phyloP scores from a whole-genome alignment of 2,797 vertebrate genomes.

The Protosalanx chinensis region DNA sequence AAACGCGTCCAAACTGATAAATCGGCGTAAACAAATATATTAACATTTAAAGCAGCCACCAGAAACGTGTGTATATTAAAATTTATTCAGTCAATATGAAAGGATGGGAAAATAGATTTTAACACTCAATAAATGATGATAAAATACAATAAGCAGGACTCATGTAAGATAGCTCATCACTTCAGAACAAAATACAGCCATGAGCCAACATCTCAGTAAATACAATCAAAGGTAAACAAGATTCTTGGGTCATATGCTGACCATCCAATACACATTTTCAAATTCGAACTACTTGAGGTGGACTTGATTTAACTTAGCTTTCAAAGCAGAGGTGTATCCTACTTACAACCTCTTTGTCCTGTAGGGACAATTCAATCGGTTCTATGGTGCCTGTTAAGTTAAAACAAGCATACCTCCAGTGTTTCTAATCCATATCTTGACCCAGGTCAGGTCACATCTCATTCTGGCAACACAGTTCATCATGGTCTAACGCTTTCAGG shows the following conservation, averaged over 20 bases:
- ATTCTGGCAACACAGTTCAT: background rate
- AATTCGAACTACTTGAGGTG: background rate
- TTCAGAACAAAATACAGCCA: slow-evolving; percentile 19
- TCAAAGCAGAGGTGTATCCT: background rate
- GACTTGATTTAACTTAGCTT: slow-evolving; percentile 4
- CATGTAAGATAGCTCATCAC: slow-evolving; percentile 14
- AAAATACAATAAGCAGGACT: slow-evolving; percentile 18
- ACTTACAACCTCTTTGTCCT: background rate
- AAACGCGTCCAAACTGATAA: too few relatives aligned
- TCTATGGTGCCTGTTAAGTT: background rate
- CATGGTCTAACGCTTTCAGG: background rate
- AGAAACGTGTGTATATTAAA: slow-evolving; percentile 11
- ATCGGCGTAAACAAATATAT: too few relatives aligned
- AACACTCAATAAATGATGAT: slow-evolving; percentile 27
- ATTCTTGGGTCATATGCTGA: slow-evolving; percentile 4
- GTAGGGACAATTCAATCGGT: background rate
- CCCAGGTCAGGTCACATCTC: background rate
- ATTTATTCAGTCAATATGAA: slow-evolving; percentile 34
- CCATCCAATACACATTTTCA: slow-evolving; percentile 8
- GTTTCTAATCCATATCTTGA: background rate
- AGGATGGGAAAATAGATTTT: slow-evolving; percentile 33
- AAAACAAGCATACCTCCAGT: slow-evolving; percentile 5
- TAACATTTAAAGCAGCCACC: background rate
- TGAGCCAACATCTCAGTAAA: slow-evolving; percentile 11
- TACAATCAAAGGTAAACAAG: slow-evolving; percentile 22